phyloP scores from a whole-genome alignment of 2,113 vertebrate genomes.

The Pyrgilauda ruficollis region DNA sequence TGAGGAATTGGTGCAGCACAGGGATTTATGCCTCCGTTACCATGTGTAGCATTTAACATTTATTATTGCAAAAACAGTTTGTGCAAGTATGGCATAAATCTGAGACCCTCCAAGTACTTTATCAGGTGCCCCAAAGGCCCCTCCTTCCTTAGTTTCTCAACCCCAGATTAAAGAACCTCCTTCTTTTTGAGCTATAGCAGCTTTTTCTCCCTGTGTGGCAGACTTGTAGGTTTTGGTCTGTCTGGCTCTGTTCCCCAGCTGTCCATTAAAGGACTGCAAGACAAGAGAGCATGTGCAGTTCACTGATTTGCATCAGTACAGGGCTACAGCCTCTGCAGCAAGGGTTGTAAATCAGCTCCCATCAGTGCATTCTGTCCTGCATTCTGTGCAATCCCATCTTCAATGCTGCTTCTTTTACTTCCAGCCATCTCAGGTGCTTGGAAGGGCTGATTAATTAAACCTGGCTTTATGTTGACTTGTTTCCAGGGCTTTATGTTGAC shows the following conservation, averaged over 20 bases:
- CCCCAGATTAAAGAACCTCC: background rate
- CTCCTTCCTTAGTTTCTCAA: background rate
- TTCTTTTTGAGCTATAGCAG: background rate
- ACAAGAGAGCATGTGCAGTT: background rate
- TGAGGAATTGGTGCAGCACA: background rate
- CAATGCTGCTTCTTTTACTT: background rate
- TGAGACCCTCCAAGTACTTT: background rate
- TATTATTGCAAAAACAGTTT: background rate
- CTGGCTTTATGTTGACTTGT: background rate
- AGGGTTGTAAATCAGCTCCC: background rate
- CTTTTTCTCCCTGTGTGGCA: background rate
- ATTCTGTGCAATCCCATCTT: background rate
- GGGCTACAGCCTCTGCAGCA: background rate
- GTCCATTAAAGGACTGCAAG: background rate
- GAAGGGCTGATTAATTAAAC: background rate
- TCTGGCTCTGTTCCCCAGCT: background rate
- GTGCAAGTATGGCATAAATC: background rate
- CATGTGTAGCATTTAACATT: background rate
- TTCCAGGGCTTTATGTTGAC: background rate
- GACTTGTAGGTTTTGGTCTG: background rate
- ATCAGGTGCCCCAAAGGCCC: background rate
- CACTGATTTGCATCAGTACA: background rate
- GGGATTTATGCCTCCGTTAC: background rate
- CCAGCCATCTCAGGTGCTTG: background rate
- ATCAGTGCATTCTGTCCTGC: background rate